Base-by-base conservation (phyloP, 2,113 vertebrate genomes). In the Paraplagusia blochii region DNA sequence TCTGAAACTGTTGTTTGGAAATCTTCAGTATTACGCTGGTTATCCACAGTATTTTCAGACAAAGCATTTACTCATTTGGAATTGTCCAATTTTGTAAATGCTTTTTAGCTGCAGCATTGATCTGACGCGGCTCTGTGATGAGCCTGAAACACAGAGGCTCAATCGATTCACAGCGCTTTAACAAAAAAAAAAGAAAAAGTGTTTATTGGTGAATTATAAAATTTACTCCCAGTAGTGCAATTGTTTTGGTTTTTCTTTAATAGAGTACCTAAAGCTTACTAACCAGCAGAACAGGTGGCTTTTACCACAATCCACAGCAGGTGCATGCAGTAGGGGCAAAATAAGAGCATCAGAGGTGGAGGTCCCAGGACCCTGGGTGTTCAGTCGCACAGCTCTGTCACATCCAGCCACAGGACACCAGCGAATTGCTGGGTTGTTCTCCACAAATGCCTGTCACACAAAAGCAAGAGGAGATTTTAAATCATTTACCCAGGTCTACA, bases 241-340 rank as follows among this genome's bases (percentile, higher is more conserved):
- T 52, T 35, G 1, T 19, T 51, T 43, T 38, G n/a, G n/a, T n/a
- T n/a, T n/a, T n/a, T n/a, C n/a, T 44, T 17, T 13, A 33, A 9
- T 9, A 8, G 42, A 17, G 1, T 9, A 12, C 17, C 6, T 59
- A 8, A 5, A 40, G 12, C 61, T 4, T 43, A 92, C 95, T 91
- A 63, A 99, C 97, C 97, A 99, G 87, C 97, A 99, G 82, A 99
- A 99, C 44, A 98, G 93, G 80, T 99, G 97, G 55, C 95, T 94
- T 85, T 95, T 98, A 11, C 97, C 97, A 84, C 97, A 99, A 34
- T 99, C 96, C 48, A 99, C 97, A 44, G 97, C 97, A 52, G 97
- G 97, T 7, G 96, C 94, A 76, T 91, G 92, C 8, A 99, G 90
- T 78, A 95, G 86, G 7, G 96, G 93, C 61, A 96, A 98, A 80